Evolutionary conservation across 1,140 invertebrate species (phyloP).

Genomic region (Metaphire vulgaris): DNA sequence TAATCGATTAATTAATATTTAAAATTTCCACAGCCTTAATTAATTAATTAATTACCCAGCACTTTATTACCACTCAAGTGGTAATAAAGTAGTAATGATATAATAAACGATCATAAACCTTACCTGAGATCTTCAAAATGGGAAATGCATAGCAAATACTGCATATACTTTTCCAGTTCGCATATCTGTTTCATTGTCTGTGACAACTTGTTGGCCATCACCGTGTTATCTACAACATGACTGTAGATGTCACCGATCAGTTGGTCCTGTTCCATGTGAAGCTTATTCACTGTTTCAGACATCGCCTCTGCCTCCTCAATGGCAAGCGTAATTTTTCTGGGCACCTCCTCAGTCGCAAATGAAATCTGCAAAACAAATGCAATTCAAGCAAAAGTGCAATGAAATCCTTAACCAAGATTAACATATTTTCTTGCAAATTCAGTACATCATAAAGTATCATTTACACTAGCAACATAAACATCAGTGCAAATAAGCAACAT

Average conservation of each 20-base stretch:
- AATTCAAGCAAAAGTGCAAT: background rate
- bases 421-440: too few relatives aligned
- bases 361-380: background rate
- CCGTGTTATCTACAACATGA: background rate
- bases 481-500: too few relatives aligned
- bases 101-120: background rate
- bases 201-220: background rate
- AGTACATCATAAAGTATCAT: too few relatives aligned
- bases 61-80: too few relatives aligned
- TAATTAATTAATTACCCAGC: too few relatives aligned
- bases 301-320: background rate
- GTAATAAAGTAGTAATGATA: background rate
- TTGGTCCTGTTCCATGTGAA: background rate
- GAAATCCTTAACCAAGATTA: background rate
- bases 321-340: background rate
- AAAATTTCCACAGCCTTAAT: too few relatives aligned
- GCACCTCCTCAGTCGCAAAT: background rate
- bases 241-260: background rate
- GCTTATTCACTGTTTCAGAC: background rate
- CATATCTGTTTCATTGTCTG: background rate
- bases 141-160: background rate
- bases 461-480: too few relatives aligned
- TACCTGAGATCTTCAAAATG: constrained; percentile 1
- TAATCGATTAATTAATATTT: too few relatives aligned
- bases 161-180: background rate